phyloP scores from a whole-genome alignment of 2,113 vertebrate species.

The Chauna torquata region DNA sequence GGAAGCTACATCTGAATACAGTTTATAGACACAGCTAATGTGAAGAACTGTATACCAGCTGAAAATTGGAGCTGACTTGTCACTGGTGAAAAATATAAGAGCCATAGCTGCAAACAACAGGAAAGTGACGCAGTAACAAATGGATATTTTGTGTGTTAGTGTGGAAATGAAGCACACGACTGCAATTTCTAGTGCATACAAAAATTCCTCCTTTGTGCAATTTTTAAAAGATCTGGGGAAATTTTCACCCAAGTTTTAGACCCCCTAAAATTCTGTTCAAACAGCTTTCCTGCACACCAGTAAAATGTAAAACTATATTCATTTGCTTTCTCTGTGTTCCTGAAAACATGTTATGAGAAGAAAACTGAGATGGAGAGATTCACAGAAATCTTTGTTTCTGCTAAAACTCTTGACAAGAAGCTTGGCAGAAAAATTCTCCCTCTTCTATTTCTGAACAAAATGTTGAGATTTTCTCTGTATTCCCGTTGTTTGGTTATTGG shows the following conservation, averaged over 20 bases:
- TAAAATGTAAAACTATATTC: background rate
- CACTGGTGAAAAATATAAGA: background rate
- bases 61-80: background rate
- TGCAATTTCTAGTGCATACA: background rate
- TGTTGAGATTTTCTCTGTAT: background rate
- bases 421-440: background rate
- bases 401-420: background rate
- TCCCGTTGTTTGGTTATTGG: accelerated
- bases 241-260: background rate
- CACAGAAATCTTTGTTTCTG: background rate
- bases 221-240: background rate
- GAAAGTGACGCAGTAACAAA: background rate
- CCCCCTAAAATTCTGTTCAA: background rate
- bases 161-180: background rate
- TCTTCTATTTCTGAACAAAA: background rate
- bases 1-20: background rate
- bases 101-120: background rate
- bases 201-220: background rate
- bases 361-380: background rate
- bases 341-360: background rate
- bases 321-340: background rate
- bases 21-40: background rate
- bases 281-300: background rate
- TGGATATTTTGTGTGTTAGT: background rate
- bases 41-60: background rate